Percentiles rank a stretch among this genome's conserved stretches.
Evolutionary conservation across 2,113 vertebrate species (phyloP).

Genomic region (Scopus umbretta): DNA sequence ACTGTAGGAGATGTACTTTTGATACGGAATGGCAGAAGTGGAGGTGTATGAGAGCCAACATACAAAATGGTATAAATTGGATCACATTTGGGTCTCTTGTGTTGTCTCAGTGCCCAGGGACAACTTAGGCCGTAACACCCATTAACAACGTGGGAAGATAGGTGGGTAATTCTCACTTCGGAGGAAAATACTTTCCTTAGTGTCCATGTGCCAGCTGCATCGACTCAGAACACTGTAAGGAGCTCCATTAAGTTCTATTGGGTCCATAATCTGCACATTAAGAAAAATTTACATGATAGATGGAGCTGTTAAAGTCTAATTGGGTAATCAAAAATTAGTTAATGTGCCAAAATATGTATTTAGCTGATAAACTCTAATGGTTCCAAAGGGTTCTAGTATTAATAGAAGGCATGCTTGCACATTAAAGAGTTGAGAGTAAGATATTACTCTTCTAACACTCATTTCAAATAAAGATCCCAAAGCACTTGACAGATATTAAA

Average conservation of each 20-base stretch:
- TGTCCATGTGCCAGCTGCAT: slow-evolving; percentile 52
- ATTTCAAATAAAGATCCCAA: slow-evolving; percentile 52
- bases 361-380: slow-evolving; percentile 67
- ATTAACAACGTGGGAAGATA: neutral
- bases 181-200: neutral
- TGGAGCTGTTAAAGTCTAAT: slow-evolving; percentile 64
- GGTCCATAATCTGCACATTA: slow-evolving; percentile 65
- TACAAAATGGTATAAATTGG: neutral
- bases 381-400: slow-evolving; percentile 56
- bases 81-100: neutral
- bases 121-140: neutral
- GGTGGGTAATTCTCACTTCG: neutral
- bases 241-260: slow-evolving; percentile 65
- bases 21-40: neutral
- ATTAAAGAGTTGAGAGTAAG: slow-evolving; percentile 25
- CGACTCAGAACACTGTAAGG: slow-evolving; percentile 52
- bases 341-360: slow-evolving; percentile 69
- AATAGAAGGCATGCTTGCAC: slow-evolving; percentile 47
- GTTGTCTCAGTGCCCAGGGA: neutral
- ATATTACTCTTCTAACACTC: neutral
- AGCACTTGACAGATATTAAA: slow-evolving; percentile 57
- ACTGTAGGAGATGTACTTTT: neutral
- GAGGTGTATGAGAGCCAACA: neutral
- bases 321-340: slow-evolving; percentile 68
- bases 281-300: slow-evolving; percentile 66